These are phyloP conservation scores for Notoglanidium macrostoma DNA, from an alignment of 2,797 vertebrate species.

Conservation along the genomic window DNA sequence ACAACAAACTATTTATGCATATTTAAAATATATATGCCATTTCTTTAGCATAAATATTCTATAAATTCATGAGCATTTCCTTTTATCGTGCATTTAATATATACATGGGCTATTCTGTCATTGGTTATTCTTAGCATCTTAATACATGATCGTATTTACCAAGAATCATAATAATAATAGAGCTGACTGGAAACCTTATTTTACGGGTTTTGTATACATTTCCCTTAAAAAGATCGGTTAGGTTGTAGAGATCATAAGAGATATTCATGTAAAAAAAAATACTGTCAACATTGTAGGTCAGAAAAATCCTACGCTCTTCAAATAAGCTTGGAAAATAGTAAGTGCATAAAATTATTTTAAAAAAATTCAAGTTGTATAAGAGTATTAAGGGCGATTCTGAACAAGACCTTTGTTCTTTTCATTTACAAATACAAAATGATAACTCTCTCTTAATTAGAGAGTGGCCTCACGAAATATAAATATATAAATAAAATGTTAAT, in stretches of 20 bases:
- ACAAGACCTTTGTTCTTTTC: too few relatives aligned
- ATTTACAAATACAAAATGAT: too few relatives aligned
- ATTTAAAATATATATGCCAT: too few relatives aligned
- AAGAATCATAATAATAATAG: neutral
- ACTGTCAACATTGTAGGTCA: too few relatives aligned
- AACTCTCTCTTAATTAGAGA: too few relatives aligned
- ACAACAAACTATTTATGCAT: neutral
- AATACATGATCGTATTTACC: neutral
- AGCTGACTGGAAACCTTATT: neutral
- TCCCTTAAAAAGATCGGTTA: neutral
- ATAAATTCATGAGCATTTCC: neutral
- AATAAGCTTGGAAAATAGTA: too few relatives aligned
- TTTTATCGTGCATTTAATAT: neutral
- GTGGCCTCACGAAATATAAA: too few relatives aligned
- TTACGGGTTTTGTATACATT: neutral
- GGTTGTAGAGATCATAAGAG: neutral
- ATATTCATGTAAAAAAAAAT: neutral
- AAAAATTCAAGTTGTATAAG: too few relatives aligned
- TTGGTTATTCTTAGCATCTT: neutral
- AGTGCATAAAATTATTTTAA: too few relatives aligned
- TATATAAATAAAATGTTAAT: neutral
- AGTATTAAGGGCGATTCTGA: too few relatives aligned
- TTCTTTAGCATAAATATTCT: too few relatives aligned
- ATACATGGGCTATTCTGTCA: neutral
- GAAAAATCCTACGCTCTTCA: too few relatives aligned